A percentile compares a stretch with the other conserved stretches of the same genome.
These are phyloP conservation scores for Phodopus roborovskii DNA, from an alignment of 2,113 vertebrate species.

Conservation along the genomic window DNA sequence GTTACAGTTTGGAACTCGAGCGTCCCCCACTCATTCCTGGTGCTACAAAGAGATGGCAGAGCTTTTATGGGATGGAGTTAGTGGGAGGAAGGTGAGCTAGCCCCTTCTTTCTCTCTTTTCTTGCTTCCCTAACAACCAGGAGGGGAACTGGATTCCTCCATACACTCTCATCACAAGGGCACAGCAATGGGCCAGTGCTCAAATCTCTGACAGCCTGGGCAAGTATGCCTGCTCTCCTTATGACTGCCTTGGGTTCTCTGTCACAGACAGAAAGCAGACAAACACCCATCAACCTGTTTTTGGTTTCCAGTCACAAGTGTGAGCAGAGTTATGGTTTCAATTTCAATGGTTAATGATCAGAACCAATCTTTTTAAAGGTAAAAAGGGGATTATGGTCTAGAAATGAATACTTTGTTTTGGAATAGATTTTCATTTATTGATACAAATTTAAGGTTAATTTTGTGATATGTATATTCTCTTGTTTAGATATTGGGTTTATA, in stretches of 20 bases:
- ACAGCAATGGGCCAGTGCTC: not conserved
- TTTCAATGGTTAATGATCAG: too few relatives aligned
- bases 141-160: not conserved
- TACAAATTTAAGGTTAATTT: too few relatives aligned
- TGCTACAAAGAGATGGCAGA: not conserved
- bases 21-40: too few relatives aligned
- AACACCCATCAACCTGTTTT: not conserved
- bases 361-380: too few relatives aligned
- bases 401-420: too few relatives aligned
- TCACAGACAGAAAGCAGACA: not conserved
- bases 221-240: not conserved
- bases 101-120: not conserved
- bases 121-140: too few relatives aligned
- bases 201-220: not conserved
- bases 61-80: not conserved
- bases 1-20: not conserved
- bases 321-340: not conserved
- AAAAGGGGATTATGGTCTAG: too few relatives aligned
- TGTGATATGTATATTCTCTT: too few relatives aligned
- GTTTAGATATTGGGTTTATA: too few relatives aligned
- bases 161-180: too few relatives aligned
- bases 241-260: not conserved
- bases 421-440: too few relatives aligned
- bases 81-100: not conserved
- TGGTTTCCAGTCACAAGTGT: not conserved